phyloP scores from a whole-genome alignment of 2,888 invertebrate genomes.

The Tortrix viridana region DNA sequence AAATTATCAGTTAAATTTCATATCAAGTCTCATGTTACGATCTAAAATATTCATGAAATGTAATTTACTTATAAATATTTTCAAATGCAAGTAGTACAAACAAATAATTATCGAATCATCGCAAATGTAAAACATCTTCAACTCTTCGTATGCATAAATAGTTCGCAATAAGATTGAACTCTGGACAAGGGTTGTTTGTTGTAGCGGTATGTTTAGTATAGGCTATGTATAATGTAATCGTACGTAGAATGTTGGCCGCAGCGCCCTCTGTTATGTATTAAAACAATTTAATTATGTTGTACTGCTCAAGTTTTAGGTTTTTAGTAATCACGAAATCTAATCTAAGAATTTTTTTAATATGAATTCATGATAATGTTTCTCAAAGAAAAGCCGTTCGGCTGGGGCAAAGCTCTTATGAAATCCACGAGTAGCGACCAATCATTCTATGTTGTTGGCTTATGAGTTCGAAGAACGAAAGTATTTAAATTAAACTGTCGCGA shows the following conservation, averaged over 20 bases:
- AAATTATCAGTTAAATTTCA: conserved; percentile 1
- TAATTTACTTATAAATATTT: neutral
- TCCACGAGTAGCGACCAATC: conserved; percentile 40
- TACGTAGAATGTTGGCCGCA: conserved; percentile 6
- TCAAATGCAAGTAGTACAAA: conserved; percentile 4
- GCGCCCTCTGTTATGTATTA: conserved; percentile 29
- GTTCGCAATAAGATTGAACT: conserved; percentile 11
- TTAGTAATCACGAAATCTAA: conserved; percentile 39
- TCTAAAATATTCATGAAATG: neutral
- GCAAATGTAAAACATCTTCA: neutral
- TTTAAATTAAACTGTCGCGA: conserved; percentile 55
- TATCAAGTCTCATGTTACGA: conserved; percentile 5
- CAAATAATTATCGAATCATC: conserved; percentile 9
- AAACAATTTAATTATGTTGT: conserved; percentile 40
- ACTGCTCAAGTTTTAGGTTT: conserved; percentile 45
- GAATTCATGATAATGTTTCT: conserved; percentile 42
- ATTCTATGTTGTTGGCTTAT: conserved; percentile 51
- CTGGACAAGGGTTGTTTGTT: neutral
- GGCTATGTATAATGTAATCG: conserved; percentile 24
- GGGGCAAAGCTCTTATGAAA: conserved; percentile 55
- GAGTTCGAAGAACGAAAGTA: conserved; percentile 67
- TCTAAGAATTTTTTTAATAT: conserved; percentile 21
- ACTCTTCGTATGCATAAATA: conserved; percentile 1
- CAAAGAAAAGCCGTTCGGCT: conserved; percentile 43
- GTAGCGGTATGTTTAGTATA: conserved; percentile 14